phyloP scores from a whole-genome alignment of 2,113 vertebrate genomes.

The Oryzias celebensis region DNA sequence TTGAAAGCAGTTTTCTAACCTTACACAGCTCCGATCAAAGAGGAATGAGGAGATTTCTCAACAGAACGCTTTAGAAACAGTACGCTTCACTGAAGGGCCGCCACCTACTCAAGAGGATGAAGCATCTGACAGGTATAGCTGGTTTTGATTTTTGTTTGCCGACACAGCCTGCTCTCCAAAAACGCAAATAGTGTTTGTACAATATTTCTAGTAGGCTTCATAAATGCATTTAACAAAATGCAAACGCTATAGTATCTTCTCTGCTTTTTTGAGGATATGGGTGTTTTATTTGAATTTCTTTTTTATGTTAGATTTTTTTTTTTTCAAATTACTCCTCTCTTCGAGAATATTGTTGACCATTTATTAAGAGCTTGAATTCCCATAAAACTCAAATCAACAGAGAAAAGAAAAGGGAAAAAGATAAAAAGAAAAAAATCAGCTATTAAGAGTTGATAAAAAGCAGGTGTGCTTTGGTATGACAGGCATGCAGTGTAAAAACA shows the following conservation, averaged over 20 bases:
- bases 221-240: too few relatives aligned
- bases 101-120: constrained; percentile 59
- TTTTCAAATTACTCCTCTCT: background rate
- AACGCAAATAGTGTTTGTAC: too few relatives aligned
- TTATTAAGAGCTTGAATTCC: background rate
- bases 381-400: background rate
- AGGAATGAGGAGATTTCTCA: constrained; percentile 40
- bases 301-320: too few relatives aligned
- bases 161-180: background rate
- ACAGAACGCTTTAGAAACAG: constrained; percentile 53
- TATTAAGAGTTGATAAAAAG: constrained; percentile 5
- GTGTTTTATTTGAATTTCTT: too few relatives aligned
- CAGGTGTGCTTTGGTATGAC: constrained; percentile 1
- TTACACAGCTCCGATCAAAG: constrained; percentile 66
- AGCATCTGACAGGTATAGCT: constrained; percentile 72
- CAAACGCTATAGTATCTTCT: background rate
- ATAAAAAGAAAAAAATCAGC: background rate
- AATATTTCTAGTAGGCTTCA: too few relatives aligned
- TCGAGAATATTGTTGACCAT: background rate
- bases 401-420: background rate
- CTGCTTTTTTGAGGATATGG: background rate
- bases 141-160: background rate
- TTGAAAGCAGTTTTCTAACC: background rate
- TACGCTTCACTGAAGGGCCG: constrained; percentile 57
- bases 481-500: background rate